Evolutionary conservation across 2,797 vertebrate species (phyloP).

Genomic region (Pelochelys cantorii): DNA sequence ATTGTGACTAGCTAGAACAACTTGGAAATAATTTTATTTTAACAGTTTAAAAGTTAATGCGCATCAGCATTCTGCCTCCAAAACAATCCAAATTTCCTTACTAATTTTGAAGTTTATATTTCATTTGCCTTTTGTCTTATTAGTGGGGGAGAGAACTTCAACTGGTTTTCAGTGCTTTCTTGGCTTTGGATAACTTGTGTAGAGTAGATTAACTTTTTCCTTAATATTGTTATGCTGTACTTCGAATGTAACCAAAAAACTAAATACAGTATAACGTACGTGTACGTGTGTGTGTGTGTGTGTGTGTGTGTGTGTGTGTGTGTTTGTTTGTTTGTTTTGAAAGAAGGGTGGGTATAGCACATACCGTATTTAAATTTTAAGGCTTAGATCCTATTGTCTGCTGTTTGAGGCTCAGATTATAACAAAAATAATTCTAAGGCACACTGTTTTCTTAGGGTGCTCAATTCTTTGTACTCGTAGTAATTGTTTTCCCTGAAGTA

Average conservation of each 20-base stretch:
- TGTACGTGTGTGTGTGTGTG: neutral
- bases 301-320: neutral
- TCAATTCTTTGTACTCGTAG: conserved; percentile 65
- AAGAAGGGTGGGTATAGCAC: neutral
- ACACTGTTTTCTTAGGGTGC: conserved; percentile 67
- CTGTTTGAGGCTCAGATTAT: conserved; percentile 43
- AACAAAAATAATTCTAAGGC: conserved; percentile 48
- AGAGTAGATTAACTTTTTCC: conserved; percentile 52
- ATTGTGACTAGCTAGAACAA: conserved; percentile 4
- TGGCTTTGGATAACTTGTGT: conserved; percentile 45
- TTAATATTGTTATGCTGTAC: conserved; percentile 46
- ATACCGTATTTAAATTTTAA: neutral
- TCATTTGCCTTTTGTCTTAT: conserved; percentile 1
- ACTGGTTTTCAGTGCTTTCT: neutral
- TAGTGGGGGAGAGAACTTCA: neutral
- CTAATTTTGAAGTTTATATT: neutral
- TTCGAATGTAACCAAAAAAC: conserved; percentile 5
- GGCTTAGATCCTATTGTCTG: conserved; percentile 3
- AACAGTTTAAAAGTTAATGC: neutral
- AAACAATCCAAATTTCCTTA: neutral
- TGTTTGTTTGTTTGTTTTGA: no score
- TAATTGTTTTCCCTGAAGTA: conserved; percentile 74
- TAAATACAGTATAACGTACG: no score
- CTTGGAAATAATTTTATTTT: neutral
- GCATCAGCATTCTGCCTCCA: neutral